Conservation (phyloP, 2,888 invertebrate species). For the Parapristionchus giblindavisi region DNA sequence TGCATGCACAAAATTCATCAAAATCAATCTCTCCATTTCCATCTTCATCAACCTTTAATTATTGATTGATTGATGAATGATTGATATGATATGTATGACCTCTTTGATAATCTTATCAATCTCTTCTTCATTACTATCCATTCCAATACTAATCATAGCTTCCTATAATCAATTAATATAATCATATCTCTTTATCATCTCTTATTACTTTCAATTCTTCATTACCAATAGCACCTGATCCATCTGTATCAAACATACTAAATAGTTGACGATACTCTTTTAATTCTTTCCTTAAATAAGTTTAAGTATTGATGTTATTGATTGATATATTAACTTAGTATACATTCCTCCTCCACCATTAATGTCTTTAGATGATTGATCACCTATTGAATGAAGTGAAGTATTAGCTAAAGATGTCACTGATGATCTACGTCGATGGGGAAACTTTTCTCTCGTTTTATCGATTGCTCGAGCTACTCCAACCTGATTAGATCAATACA, state of each 20-base stretch:
- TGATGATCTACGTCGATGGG: constrained; percentile 18
- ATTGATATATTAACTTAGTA: constrained; percentile 2
- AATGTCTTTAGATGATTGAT: not conserved
- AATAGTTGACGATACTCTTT: constrained; percentile 68
- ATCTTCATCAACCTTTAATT: constrained; percentile 68
- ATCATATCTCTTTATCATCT: not conserved
- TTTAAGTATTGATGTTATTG: not conserved
- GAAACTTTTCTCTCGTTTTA: constrained; percentile 18
- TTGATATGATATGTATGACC: not conserved
- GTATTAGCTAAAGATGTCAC: constrained; percentile 24
- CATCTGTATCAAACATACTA: constrained; percentile 69
- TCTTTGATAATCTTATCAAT: constrained; percentile 53
- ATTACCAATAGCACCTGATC: constrained; percentile 68
- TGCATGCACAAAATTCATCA: constrained; percentile 69
- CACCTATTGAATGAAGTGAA: constrained; percentile 14
- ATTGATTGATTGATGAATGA: not conserved
- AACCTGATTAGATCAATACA: constrained; percentile 6
- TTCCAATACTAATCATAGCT: constrained; percentile 68
- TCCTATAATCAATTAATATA: constrained; percentile 40
- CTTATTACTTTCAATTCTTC: constrained; percentile 60
- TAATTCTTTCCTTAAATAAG: constrained; percentile 57
- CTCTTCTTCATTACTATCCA: constrained; percentile 64
- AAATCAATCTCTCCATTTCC: constrained; percentile 70
- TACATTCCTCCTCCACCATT: constrained; percentile 11
- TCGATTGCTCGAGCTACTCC: constrained; percentile 34